These are phyloP conservation scores for Drosophila azteca DNA, from an alignment of 1,140 invertebrate species.

Conservation along the genomic window DNA sequence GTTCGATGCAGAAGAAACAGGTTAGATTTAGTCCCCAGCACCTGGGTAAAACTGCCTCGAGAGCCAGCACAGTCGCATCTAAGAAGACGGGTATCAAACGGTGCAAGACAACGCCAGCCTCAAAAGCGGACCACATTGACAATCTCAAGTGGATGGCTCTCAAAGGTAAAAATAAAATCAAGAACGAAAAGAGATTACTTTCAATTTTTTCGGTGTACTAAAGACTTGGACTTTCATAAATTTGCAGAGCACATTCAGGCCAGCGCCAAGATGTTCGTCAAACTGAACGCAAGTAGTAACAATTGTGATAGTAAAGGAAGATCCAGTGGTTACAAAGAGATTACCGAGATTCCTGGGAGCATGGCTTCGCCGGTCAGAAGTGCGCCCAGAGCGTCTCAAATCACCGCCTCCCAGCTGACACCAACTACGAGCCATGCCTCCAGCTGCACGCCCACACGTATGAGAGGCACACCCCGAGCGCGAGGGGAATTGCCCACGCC, in stretches of 20 bases:
- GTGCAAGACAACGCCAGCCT: constrained; percentile 30
- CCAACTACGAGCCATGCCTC: constrained; percentile 66
- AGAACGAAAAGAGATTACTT: background rate
- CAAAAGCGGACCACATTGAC: constrained; percentile 40
- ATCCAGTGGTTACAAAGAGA: too few relatives aligned
- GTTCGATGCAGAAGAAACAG: constrained; percentile 55
- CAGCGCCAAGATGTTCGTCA: constrained; percentile 61
- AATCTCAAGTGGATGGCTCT: constrained; percentile 41
- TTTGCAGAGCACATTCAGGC: constrained; percentile 56
- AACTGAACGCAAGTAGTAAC: constrained; percentile 51
- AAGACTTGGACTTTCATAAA: background rate
- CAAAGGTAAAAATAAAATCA: too few relatives aligned
- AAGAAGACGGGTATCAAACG: constrained; percentile 61
- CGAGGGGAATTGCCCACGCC: constrained; percentile 53
- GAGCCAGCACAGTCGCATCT: background rate
- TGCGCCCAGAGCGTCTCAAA: constrained; percentile 20
- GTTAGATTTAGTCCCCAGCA: constrained; percentile 53
- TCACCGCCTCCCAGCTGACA: constrained; percentile 40
- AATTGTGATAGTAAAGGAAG: constrained; percentile 19
- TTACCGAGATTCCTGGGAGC: too few relatives aligned
- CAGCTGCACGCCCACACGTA: constrained; percentile 50
- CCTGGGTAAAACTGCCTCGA: constrained; percentile 33
- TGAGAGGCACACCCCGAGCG: constrained; percentile 2
- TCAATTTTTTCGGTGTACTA: background rate
- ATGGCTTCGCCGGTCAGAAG: background rate